phyloP scores from a whole-genome alignment of 2,888 invertebrate species.

The Anoplius nigerrimus region DNA sequence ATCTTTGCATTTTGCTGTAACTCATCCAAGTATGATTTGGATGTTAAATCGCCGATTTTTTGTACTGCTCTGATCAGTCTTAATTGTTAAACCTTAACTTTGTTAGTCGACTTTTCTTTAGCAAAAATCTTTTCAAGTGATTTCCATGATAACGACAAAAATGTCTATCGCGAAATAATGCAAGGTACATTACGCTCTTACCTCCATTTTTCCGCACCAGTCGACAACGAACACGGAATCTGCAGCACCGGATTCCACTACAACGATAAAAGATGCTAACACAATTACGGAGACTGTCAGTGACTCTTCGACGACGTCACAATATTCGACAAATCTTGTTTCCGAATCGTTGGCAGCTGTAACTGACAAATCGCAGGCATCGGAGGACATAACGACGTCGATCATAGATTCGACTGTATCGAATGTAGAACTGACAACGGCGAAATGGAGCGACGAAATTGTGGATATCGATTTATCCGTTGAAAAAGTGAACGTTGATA shows the following conservation, averaged over 20 bases:
- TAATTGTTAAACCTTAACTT: too few relatives aligned
- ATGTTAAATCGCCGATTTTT: too few relatives aligned
- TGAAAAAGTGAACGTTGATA: conserved; percentile 6
- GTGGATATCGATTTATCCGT: conserved; percentile 24
- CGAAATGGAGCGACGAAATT: conserved; percentile 37
- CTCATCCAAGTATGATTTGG: too few relatives aligned
- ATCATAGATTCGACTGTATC: conserved; percentile 28
- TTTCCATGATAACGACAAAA: too few relatives aligned
- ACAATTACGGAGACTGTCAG: conserved; percentile 8
- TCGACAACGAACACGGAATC: conserved; percentile 37
- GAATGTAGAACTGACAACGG: conserved; percentile 25
- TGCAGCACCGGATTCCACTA: conserved; percentile 36
- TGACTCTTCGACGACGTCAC: conserved; percentile 27
- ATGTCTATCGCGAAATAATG: too few relatives aligned
- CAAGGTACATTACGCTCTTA: too few relatives aligned
- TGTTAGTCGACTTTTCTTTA: too few relatives aligned
- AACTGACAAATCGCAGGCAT: conserved; percentile 32
- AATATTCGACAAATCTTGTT: too few relatives aligned
- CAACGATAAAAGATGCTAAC: conserved; percentile 30
- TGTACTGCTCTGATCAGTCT: too few relatives aligned
- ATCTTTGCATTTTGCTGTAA: too few relatives aligned
- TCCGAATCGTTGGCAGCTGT: conserved; percentile 13
- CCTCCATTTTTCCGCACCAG: conserved; percentile 9
- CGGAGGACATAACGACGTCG: conserved; percentile 36
- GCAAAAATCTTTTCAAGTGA: too few relatives aligned